Percentiles rank a stretch among this genome's conserved stretches.
These are phyloP conservation scores for Plodia interpunctella DNA, from an alignment of 1,140 invertebrate genomes.

Conservation along the genomic window DNA sequence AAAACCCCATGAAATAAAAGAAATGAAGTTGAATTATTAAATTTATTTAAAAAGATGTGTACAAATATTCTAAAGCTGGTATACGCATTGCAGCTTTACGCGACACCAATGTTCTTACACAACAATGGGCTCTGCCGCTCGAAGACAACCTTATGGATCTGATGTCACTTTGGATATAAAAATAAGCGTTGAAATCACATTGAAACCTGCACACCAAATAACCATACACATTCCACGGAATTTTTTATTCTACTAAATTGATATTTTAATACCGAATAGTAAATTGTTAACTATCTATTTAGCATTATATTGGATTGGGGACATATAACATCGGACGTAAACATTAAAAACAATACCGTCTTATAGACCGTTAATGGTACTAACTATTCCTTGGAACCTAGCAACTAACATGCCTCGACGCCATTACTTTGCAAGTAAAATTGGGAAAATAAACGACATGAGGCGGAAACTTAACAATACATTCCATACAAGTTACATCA, in stretches of 20 bases:
- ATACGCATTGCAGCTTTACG: conserved; percentile 26
- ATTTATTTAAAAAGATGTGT: conserved; percentile 68
- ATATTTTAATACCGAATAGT: too few species aligned
- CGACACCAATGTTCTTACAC: conserved; percentile 17
- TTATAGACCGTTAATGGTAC: conserved; percentile 22
- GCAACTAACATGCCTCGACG: conserved; percentile 14
- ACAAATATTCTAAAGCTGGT: conserved; percentile 64
- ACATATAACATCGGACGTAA: neutral
- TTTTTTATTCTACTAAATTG: too few species aligned
- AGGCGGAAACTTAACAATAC: conserved; percentile 18
- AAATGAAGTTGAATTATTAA: conserved; percentile 35
- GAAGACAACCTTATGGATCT: neutral
- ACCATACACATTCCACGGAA: neutral
- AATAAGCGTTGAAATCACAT: neutral
- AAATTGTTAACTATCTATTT: neutral
- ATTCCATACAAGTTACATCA: neutral
- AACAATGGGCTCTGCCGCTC: neutral
- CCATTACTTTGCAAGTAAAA: conserved; percentile 16
- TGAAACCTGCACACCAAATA: neutral
- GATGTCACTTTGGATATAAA: neutral
- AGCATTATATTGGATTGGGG: neutral
- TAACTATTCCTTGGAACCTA: conserved; percentile 6
- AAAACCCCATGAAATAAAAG: conserved; percentile 12
- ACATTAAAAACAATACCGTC: conserved; percentile 20
- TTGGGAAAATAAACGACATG: conserved; percentile 15